Evolutionary conservation across 2,888 invertebrate genomes (phyloP), one percentile per base, ranked within the genome.

Genomic region (Pharmacophagus antenor): DNA sequence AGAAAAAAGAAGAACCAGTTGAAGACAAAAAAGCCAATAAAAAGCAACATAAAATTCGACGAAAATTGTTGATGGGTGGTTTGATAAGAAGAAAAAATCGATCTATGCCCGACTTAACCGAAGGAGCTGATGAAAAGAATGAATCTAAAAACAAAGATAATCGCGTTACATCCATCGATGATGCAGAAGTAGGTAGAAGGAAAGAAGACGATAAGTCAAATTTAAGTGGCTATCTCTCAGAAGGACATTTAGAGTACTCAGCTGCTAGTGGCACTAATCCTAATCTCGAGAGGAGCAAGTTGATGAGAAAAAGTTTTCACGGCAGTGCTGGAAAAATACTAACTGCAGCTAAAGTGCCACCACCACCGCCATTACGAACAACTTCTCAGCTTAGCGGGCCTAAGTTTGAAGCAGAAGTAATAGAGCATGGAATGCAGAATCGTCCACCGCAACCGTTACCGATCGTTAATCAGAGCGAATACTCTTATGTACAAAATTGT

Each of bases 61-160:
- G 97, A 72, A 97, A 97, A 80, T 81, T 97, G 2, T 77, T 97
- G 7, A 97, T 97, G 97, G 97, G 97, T 15, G 97, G 97, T 1
- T 85, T 97, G 56, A 97, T 97, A 56, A 93, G 95, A 63, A 91
- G 97, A 27, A 97, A 97, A 79, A 97, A 97, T 76, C 92, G 97
- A 66, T 97, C 97, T 58, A 96, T 97, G 96, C 97, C 97, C 0
- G 97, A 97, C 86, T 88, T 97, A 52, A 95, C 97, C 0, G 97
- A 97, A 79, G 95, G 95, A 0, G 95, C 94, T 52, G 92, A 92
- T 66, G 93, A 86, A 10, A 92, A 90, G 53, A 79, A 71, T 47
- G 84, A 89, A 52, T 73, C 85, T 10, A 72, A 78, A 65, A 83
- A 69, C 58, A 86, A 81, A 69, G 91, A 80, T 59, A 89, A 82